Evolutionary conservation across 2,113 vertebrate species (phyloP), one percentile per base, ranked within the genome.

Genomic region (Galemys pyrenaicus): DNA sequence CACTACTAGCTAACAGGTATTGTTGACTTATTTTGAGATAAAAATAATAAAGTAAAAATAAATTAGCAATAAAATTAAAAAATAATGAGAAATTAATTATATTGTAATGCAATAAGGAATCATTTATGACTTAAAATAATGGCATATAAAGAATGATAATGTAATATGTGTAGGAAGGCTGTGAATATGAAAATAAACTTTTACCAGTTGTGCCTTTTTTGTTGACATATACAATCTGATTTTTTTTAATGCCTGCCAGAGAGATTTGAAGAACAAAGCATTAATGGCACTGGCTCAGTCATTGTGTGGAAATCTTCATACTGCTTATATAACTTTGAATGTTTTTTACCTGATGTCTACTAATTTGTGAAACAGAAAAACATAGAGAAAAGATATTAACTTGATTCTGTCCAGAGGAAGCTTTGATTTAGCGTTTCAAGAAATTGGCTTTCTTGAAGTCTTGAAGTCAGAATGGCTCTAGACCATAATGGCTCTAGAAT

Each of bases 11-110:
- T 96, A 97, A 96, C 73, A 95, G 82, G 82, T 96, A 95, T 95
- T 96, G 83, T 96, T 96, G 60, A 97, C 91, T 97, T 95, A 81
- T 97, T 97, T 97, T 92, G 20, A 97, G 85, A 92, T 94, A 83
- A 96, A 97, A 97, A 97, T 94, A 97, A 96, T 95, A 83, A 85
- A 94, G 32, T 54, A 80, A 84, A 74, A 82, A 92, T 62, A 41
- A 89, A 49, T 37, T 1, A 37, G 32, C 64, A 64, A 73, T 37
- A 19, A 54, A 78, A 17, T n/a, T 16, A 5, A 51, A 19, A 37
- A 58, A 26, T 4, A 49, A 54, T 3, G 49, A 8, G 26, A 77
- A 82, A 46, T 0, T 30, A 71, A 3, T 44, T 46, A 85, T 68
- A 35, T 89, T 90, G 54, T 41, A 83, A 44, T 20, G 13, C 13